Base-by-base conservation (phyloP, 1,140 invertebrate species). In the Globodera rostochiensis region DNA sequence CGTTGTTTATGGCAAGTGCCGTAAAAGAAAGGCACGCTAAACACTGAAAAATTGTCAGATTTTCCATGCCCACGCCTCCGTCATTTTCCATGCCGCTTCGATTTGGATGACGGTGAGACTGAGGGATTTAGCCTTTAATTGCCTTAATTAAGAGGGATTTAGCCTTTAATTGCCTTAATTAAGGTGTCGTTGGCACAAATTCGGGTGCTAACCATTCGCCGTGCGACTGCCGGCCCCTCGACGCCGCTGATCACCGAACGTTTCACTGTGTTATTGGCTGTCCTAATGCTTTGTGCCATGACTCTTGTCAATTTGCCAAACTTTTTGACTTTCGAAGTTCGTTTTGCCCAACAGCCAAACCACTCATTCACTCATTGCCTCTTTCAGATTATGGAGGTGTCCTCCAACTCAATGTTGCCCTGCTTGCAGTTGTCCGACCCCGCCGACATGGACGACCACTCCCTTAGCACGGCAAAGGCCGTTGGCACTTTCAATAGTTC, bases 261-360 rank as follows among this genome's bases (percentile, higher is more conserved):
- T n/a, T 84, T 81, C 53, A 89, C 85, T 6, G 85, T 79, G 19
- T 46, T 88, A 9, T 69, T 88, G 46, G 83, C 85, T 45, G 73
- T 89, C 11, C 53, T 83, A 6, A 88, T 88, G 49, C 82, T 80
- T 19, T 71, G 85, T 53, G 79, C 86, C 5, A 88, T 88, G 83
- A 77, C 73, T 36, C 64, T 82, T 53, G 80, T 89, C 15, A 88
- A 88, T 77, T 66, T 89, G 77, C 88, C 87, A 15, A 88, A 88
- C 74, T 90, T 88, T 80, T 45, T 88, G 11, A 88, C 87, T 15
- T 89, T 89, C 77, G 87, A 88, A 75, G 87, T 87, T 47, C 73
- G 57, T 60, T 60, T n/a, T 21, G 7, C 21, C 69, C 13, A 69
- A 21, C 8, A 21, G 57, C 19, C n/a, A 76, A 49, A 15, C 6